These are phyloP conservation scores for Machaerirhynchus nigripectus DNA, from an alignment of 2,113 vertebrate species.

Conservation along the genomic window DNA sequence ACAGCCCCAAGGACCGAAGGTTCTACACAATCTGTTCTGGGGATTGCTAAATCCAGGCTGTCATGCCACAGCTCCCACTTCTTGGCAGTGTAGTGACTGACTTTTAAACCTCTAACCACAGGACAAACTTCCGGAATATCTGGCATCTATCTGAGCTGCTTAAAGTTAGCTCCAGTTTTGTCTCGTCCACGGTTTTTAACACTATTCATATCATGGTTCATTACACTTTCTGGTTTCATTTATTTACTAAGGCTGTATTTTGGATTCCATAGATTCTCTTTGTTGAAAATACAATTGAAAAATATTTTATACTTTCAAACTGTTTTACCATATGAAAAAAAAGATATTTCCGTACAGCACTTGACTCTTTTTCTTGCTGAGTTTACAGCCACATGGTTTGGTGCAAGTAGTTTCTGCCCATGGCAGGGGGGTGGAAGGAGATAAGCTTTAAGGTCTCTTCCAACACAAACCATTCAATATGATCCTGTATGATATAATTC, in stretches of 20 bases:
- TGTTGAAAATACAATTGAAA: neutral
- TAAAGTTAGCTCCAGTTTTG: neutral
- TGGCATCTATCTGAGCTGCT: neutral
- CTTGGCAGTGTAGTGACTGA: neutral
- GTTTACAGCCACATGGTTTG: neutral
- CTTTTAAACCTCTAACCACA: neutral
- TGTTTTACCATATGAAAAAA: neutral
- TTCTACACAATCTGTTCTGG: neutral
- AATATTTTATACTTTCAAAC: neutral
- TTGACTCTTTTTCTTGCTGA: neutral
- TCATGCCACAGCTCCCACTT: neutral
- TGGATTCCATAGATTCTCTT: neutral
- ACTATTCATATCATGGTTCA: neutral
- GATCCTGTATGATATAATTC: neutral
- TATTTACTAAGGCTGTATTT: neutral
- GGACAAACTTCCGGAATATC: neutral
- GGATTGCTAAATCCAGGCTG: neutral
- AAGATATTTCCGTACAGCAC: neutral
- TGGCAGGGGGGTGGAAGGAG: accelerated
- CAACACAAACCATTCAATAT: neutral
- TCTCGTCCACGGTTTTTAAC: neutral
- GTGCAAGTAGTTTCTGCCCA: neutral
- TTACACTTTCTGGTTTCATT: neutral
- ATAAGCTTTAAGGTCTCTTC: neutral
- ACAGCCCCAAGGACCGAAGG: accelerated